Evolutionary conservation across 2,888 invertebrate genomes (phyloP).

Genomic region (Mythimna lalbum): DNA sequence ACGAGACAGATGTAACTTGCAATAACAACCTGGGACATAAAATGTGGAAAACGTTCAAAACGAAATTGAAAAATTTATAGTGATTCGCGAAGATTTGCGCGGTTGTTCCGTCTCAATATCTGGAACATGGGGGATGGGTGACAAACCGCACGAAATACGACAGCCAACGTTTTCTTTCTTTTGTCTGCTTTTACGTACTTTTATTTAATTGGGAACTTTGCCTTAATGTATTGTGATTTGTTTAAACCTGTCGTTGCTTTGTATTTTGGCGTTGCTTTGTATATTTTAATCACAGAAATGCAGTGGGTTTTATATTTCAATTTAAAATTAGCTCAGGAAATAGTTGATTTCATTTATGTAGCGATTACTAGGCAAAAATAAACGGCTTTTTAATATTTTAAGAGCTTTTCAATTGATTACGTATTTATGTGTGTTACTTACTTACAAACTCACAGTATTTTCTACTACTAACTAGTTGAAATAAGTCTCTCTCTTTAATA

Average conservation of each 20-base stretch:
- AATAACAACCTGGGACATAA: constrained; percentile 17
- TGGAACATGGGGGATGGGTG: constrained; percentile 18
- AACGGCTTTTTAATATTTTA: neutral
- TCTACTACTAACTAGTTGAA: too few relatives aligned
- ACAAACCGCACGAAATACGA: constrained; percentile 10
- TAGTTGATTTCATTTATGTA: neutral
- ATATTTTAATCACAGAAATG: neutral
- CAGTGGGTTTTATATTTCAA: too few relatives aligned
- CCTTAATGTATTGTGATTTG: neutral
- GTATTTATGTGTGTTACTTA: too few relatives aligned
- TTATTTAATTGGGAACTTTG: neutral
- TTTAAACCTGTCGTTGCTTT: neutral
- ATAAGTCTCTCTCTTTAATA: too few relatives aligned
- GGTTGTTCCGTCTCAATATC: constrained; percentile 30
- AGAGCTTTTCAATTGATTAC: neutral
- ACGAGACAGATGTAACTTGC: constrained; percentile 12
- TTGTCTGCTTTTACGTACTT: neutral
- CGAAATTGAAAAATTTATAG: constrained; percentile 42
- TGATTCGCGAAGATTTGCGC: constrained; percentile 16
- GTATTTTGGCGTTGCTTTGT: neutral
- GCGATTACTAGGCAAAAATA: neutral
- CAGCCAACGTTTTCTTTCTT: neutral
- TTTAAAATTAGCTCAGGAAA: too few relatives aligned
- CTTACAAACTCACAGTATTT: too few relatives aligned
- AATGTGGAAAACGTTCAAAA: constrained; percentile 30